These are phyloP conservation scores for Vanessa tameamea DNA, from an alignment of 1,140 invertebrate genomes.

Conservation along the genomic window DNA sequence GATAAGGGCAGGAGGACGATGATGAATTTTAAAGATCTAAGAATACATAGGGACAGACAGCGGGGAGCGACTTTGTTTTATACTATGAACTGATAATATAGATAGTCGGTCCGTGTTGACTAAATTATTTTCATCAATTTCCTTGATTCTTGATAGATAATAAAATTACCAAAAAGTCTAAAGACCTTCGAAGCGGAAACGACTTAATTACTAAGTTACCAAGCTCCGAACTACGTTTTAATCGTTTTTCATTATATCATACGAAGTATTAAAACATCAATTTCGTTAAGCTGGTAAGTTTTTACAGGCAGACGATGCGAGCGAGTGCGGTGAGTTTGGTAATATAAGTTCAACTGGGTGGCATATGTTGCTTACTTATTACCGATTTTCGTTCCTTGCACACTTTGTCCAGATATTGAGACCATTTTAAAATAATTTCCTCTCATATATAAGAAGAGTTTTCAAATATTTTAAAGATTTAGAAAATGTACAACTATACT, in stretches of 20 bases:
- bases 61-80: too few relatives aligned
- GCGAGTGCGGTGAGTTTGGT: background rate
- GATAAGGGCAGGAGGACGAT: too few relatives aligned
- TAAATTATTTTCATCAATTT: too few relatives aligned
- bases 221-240: background rate
- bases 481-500: too few relatives aligned
- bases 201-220: slow-evolving; percentile 1
- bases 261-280: slow-evolving; percentile 11
- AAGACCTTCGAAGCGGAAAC: background rate
- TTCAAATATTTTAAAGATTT: too few relatives aligned
- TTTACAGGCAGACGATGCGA: background rate
- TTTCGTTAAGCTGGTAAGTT: background rate
- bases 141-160: too few relatives aligned
- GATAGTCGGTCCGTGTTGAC: too few relatives aligned
- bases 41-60: too few relatives aligned
- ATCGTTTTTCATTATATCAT: background rate
- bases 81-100: too few relatives aligned
- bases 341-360: slow-evolving; percentile 16
- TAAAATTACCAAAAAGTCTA: too few relatives aligned
- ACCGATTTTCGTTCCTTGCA: background rate
- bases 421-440: background rate
- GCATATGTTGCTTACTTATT: slow-evolving; percentile 15
- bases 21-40: too few relatives aligned
- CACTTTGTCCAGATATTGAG: slow-evolving; percentile 9
- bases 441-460: background rate